Base-by-base conservation (phyloP, 2,113 vertebrate genomes). In the Anarrhichthys ocellatus region DNA sequence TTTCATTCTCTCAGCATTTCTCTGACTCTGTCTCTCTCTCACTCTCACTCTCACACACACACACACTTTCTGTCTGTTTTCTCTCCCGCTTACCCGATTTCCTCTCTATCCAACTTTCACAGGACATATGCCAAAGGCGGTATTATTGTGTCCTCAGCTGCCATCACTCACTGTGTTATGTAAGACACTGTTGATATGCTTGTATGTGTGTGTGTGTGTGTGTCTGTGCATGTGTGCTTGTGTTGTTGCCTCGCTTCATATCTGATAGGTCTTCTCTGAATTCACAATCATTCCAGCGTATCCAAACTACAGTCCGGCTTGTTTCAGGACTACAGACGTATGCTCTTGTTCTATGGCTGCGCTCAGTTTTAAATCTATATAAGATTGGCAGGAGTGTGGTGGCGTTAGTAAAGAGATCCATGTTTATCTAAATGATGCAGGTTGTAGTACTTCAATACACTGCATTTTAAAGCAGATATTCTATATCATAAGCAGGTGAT, bases 111-210 rank as follows among this genome's bases (percentile, higher is more conserved):
- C 88, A 91, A 91, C 85, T 86, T 91, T 90, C 83, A 92, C 81
- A 93, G 85, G 88, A 92, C 91, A 92, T 93, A 92, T 87, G 91
- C 93, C 92, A 91, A 89, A 88, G 86, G 91, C 92, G 64, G 81
- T 85, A 85, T 88, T 89, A 85, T 87, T 85, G 86, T 92, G 91
- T 91, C 93, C 90, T 92, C 87, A 91, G 89, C 88, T 89, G 89
- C 91, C 92, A 90, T 93, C 93, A 91, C 89, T 91, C 91, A 89
- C 86, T 86, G 68, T 69, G 90, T 93, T 93, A 92, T 73, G 82
- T 92, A 93, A 93, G 80, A 90, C 81, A 42, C 48, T 73, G 66
- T 71, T 80, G 78, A 83, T 85, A 81, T 84, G 70, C 77, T 69
- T 65, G 69, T 80, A 13, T 80, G 61, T 63, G 34, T 80, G 63